Base-by-base conservation (phyloP, 35 echinoderm and acorn worm species). In the Apostichopus californicus region DNA sequence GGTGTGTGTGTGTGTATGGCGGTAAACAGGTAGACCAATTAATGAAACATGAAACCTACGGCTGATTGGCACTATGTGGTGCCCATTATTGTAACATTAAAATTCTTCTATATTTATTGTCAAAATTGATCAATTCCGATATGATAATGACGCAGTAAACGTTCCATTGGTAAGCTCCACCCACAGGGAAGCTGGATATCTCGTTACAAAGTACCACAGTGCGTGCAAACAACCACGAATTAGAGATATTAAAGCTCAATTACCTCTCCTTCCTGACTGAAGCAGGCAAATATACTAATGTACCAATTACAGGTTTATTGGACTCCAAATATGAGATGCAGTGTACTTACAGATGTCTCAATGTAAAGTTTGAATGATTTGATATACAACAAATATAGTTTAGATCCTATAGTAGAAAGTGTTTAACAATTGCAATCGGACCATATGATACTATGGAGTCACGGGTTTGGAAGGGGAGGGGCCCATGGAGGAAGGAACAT, bases 91-190 rank as follows among this genome's bases (percentile, higher is more conserved):
- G 80, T 55, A 53, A 55, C 80, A 83, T 83, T 83, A 54, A 53
- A 18, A 17, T 68, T 4, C 11, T 55, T 24, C 55, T 83, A 24
- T 54, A 52, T 83, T 83, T 83, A 56, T 83, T 83, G 80, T 83
- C 80, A 83, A 83, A 55, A 83, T 83, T 83, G 80, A 83, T 83
- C 34, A 83, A 83, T 83, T 83, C 80, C 80, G 46, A 83, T 9
- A 55, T 34, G 5, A 5, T 83, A 83, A 83, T 53, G 80, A 83
- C 55, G 18, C 55, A 54, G 80, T 15, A 53, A 54, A 55, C 80
- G 80, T 83, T 83, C 46, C 80, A 55, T 55, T 83, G 80, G 80
- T 55, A 46, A n/a, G 80, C 15, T 83, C 14, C 80, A 83, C 80
- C 80, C 80, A 83, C 55, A 55, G 80, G 55, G 80, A 83, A 17